Evolutionary conservation across 2,888 invertebrate species (phyloP), one percentile per base, ranked within the genome.

Genomic region (Stictocephala bisonia): DNA sequence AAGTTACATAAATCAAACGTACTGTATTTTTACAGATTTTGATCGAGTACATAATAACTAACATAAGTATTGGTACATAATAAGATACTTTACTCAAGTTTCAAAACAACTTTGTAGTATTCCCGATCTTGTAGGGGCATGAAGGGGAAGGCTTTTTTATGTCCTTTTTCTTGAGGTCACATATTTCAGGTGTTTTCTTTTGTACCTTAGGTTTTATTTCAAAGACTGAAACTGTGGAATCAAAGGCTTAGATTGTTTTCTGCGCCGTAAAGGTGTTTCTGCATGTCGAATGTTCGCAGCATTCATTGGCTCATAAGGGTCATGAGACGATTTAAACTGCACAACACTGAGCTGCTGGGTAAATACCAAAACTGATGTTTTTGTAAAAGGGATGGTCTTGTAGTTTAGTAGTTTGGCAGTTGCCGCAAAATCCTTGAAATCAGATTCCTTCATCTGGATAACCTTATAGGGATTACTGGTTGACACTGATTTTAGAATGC

Each of bases 91-190:
- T n/a, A n/a, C n/a, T n/a, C n/a, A n/a, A n/a, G n/a, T n/a, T n/a
- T n/a, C n/a, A n/a, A n/a, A n/a, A n/a, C n/a, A n/a, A n/a, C n/a
- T 60, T 35, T 60, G 15, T 41, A 41, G 24, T 60, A 60, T 35
- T 64, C 64, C 24, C 41, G 15, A 22, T 64, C 40, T 41, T 64
- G 40, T 29, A 64, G 40, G 4, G 41, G 24, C 64, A 64, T 64
- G 41, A 64, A 64, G 7, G 18, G 60, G 20, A 31, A 60, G n/a
- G 29, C 35, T 15, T 18, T 31, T 29, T 29, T 6, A 60, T 31
- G n/a, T 64, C 40, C 22, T 64, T 64, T 40, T 41, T 64, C 41
- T 40, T 40, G 24, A 40, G 41, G n/a, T 64, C 64, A 6, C 18
- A 40, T 15, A 64, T 40, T 40, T 35, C 40, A 15, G 41, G 11